Evolutionary conservation across 30 jellyfish, hydroid and myxozoan genomes (phyloP), one percentile per base, ranked within the genome.

Genomic region (Turritopsis rubra): DNA sequence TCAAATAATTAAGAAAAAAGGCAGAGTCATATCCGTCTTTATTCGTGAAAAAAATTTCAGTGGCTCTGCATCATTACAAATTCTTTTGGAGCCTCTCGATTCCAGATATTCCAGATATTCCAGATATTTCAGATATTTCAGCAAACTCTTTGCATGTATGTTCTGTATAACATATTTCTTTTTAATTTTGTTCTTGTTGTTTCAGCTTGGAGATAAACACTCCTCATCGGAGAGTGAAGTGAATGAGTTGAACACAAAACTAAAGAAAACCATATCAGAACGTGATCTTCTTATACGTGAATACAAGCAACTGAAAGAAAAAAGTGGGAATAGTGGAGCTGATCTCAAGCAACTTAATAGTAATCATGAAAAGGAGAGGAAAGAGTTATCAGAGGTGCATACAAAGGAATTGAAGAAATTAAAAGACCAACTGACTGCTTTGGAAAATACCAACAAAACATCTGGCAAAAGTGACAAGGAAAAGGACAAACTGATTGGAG

Each of bases 401-500:
- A 89, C 66, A 24, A 86, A 82, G 52, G 97, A 90, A 65, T 52
- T 85, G 23, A 85, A 81, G 71, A 90, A 85, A 71, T 78, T 90
- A 22, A 79, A 82, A 60, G 95, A 85, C 83, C 86, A 90, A 65
- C 29, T 85, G 52, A 71, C 81, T 26, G 85, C 82, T 22, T 29
- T 85, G 25, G 90, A 86, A 30, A 83, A 83, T 52, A 75, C 95
- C 1, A 78, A 84, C 29, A 82, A 80, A 53, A 73, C 75, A 31
- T 25, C 86, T 29, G 95, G 94, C 27, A 87, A 87, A 70, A 81
- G 95, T 26, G 96, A 84, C 83, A 87, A 86, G 70, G 94, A 91
- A 53, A 91, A 91, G 65, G 97, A 91, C 75, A 86, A 81, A 18
- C 88, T 91, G 1, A 91, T 91, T 27, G 96, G 94, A 1, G 97